Base-by-base conservation (phyloP, 1,140 invertebrate genomes). In the Coenobita brevimanus region DNA sequence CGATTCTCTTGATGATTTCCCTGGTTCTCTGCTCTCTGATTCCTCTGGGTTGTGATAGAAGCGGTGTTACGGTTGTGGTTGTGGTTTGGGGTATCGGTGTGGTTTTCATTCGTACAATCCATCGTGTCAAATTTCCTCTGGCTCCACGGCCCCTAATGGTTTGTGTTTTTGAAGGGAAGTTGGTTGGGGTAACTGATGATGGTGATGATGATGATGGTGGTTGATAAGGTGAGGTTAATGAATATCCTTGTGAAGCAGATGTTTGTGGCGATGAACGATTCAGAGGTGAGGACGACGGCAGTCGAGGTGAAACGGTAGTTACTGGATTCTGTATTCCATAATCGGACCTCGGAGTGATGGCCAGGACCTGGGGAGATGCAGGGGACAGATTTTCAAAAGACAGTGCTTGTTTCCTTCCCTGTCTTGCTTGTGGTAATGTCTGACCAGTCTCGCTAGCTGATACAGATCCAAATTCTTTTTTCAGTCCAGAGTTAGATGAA, bases 321-420 rank as follows among this genome's bases (percentile, higher is more conserved):
- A 33, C 43, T 21, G 83, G 73, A n/a, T 64, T 36, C 6, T 38
- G 83, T 30, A 86, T 76, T 33, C 83, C 75, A 67, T 67, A 78
- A 21, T 62, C 15, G 38, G 83, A 76, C n/a, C 43, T 86, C 2
- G 83, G 75, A 15, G 73, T 86, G 10, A 86, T 73, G 1, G 73
- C 60, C 2, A 86, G 50, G 10, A 27, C n/a, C 21, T 21, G 43
- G 71, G 64, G 27, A 6, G 43, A n/a, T 24, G 64, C 10, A 13
- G 36, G 0, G 36, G 69, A 38, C 21, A 73, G 10, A 15, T 30
- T 60, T 24, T 33, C 27, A 62, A 4, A 36, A 15, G 33, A 62
- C 0, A 50, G 46, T 80, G 13, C 6, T 24, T 30, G 76, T 27
- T 24, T 24, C 2, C 3, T 60, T 57, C 33, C 36, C 17, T 15